phyloP scores from a whole-genome alignment of 37 sponge, comb jelly and placozoan species.

The Spongia lamella region DNA sequence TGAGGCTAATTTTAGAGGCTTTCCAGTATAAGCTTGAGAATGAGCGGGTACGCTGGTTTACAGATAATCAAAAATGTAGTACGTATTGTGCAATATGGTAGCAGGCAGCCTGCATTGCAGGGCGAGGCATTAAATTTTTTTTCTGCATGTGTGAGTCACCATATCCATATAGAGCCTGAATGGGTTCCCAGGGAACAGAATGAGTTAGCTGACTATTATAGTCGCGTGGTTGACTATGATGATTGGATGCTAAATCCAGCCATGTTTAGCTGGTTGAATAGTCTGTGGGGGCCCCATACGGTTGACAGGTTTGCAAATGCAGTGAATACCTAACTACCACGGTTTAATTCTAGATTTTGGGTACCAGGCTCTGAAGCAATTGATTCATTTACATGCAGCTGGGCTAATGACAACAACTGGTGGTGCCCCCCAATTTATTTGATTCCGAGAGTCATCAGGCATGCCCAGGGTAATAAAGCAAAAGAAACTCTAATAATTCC shows the following conservation, averaged over 20 bases:
- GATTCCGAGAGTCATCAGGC: too few relatives aligned
- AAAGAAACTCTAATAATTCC: constrained; percentile 36
- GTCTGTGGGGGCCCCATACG: constrained; percentile 36
- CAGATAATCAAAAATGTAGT: constrained; percentile 37
- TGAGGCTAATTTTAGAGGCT: constrained; percentile 8
- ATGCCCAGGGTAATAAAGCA: constrained; percentile 7
- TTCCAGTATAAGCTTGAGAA: background rate
- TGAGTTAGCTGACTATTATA: too few relatives aligned
- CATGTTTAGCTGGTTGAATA: constrained; percentile 6
- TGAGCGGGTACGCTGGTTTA: constrained; percentile 10
- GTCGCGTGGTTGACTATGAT: too few relatives aligned
- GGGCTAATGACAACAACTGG: constrained; percentile 36
- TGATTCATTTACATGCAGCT: constrained; percentile 36
- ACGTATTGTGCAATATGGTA: constrained; percentile 20
- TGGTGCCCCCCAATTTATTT: constrained; percentile 22
- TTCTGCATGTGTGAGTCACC: background rate
- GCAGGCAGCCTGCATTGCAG: constrained; percentile 8
- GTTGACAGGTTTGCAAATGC: constrained; percentile 17
- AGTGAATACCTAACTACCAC: background rate
- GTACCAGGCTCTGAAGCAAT: constrained; percentile 22
- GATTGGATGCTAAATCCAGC: too few relatives aligned
- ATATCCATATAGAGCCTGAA: constrained; percentile 23
- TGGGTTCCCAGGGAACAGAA: too few relatives aligned
- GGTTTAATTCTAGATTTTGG: constrained; percentile 18
- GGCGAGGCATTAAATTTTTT: constrained; percentile 18